Percentiles rank a stretch among this genome's conserved stretches.
Conservation (phyloP, 2,888 invertebrate species). For the Sympetrum striolatum region DNA sequence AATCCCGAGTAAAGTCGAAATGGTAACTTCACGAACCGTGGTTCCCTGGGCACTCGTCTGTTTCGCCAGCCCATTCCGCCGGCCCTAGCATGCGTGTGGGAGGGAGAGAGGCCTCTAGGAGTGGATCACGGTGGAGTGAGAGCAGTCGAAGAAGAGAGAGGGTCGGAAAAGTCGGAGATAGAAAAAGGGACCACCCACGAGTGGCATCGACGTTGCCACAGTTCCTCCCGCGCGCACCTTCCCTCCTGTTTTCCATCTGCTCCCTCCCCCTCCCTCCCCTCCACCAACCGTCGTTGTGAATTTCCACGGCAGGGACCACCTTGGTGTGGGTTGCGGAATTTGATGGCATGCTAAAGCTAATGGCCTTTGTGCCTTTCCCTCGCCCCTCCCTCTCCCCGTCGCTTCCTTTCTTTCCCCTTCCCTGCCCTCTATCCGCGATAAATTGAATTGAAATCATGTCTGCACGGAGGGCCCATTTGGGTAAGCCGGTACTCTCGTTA, state of each 20-base stretch:
- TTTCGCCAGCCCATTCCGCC: too few species aligned
- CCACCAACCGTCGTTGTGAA: not conserved
- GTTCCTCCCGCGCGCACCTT: not conserved
- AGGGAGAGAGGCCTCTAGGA: not conserved
- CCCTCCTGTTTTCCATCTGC: slow-evolving; percentile 9
- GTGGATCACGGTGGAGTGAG: not conserved
- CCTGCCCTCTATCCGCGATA: not conserved
- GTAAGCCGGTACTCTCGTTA: not conserved
- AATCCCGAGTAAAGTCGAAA: too few species aligned
- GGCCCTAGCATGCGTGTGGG: not conserved
- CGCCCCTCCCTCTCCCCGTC: not conserved
- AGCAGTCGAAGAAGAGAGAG: not conserved
- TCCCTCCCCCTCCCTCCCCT: not conserved
- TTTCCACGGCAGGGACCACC: not conserved
- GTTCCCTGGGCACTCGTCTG: not conserved
- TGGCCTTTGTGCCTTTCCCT: slow-evolving; percentile 26
- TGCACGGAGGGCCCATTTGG: not conserved
- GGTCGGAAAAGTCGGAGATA: not conserved
- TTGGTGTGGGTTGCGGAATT: slow-evolving; percentile 28
- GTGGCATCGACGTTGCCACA: slow-evolving; percentile 18
- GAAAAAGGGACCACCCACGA: slow-evolving; percentile 37
- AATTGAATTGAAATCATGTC: slow-evolving; percentile 23
- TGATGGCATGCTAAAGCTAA: slow-evolving; percentile 38
- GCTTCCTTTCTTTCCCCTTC: not conserved
- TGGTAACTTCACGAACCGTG: too few species aligned